A percentile compares a stretch with the other conserved stretches of the same genome.
phyloP scores from a whole-genome alignment of 2,888 invertebrate genomes.

The Athetis lepigone region DNA sequence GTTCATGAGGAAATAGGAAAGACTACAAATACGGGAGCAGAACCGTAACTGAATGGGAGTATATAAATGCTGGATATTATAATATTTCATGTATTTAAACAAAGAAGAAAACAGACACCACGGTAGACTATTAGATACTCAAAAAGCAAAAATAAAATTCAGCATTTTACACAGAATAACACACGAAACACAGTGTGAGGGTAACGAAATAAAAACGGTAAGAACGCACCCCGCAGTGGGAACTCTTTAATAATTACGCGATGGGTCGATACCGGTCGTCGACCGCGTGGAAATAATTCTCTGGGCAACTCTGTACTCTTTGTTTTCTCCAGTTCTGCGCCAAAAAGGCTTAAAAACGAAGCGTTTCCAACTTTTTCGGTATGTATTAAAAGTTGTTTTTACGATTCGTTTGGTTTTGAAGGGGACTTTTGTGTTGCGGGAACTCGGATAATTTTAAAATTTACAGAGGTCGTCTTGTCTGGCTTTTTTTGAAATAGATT shows the following conservation, averaged over 20 bases:
- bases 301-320: conserved; percentile 52
- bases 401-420: conserved; percentile 31
- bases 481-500: neutral
- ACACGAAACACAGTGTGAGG: conserved; percentile 5
- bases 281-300: conserved; percentile 66
- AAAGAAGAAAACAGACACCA: too few relatives aligned
- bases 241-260: conserved; percentile 73
- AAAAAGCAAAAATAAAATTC: conserved; percentile 5
- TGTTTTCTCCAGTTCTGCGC: conserved; percentile 44
- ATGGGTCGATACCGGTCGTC: conserved; percentile 68
- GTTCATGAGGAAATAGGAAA: too few relatives aligned
- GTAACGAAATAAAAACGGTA: conserved; percentile 32
- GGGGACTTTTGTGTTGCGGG: conserved; percentile 16
- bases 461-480: neutral
- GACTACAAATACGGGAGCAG: too few relatives aligned
- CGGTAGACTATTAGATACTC: too few relatives aligned
- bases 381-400: conserved; percentile 45
- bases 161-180: neutral
- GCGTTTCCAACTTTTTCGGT: conserved; percentile 40
- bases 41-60: too few relatives aligned
- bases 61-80: too few relatives aligned
- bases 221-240: conserved; percentile 35
- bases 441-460: conserved; percentile 9
- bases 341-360: conserved; percentile 47
- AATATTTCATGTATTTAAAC: too few relatives aligned